phyloP scores from a whole-genome alignment of 2,113 vertebrate species.

The Sturnus vulgaris region DNA sequence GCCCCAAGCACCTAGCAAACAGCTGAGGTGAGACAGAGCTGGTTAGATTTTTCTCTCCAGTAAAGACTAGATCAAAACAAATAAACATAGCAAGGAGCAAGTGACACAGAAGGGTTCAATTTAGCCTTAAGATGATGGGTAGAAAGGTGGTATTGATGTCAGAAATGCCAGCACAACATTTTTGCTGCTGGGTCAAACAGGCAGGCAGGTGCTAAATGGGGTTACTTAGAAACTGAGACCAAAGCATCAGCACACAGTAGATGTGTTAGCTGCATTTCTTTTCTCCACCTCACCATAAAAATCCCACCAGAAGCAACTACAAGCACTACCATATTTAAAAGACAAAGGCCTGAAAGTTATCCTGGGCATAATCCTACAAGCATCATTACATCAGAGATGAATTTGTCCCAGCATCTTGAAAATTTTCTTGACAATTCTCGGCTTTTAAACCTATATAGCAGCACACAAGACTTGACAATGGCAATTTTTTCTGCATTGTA shows the following conservation, averaged over 20 bases:
- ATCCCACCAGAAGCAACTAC: not conserved
- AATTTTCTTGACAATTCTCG: not conserved
- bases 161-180: slow-evolving; percentile 20
- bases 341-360: not conserved
- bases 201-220: not conserved
- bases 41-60: not conserved
- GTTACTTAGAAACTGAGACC: not conserved
- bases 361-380: not conserved
- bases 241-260: not conserved
- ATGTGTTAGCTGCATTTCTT: not conserved
- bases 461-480: not conserved
- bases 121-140: slow-evolving; percentile 13
- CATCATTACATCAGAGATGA: not conserved
- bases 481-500: not conserved
- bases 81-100: not conserved
- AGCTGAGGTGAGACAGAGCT: not conserved
- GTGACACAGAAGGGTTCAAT: slow-evolving; percentile 13
- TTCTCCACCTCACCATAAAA: not conserved
- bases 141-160: not conserved
- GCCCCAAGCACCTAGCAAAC: not conserved
- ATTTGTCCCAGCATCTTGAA: not conserved
- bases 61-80: slow-evolving; percentile 22
- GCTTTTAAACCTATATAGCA: not conserved
- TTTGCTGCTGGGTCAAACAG: not conserved
- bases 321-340: not conserved